Conservation (phyloP, 1,140 invertebrate species). For the Bursaphelenchus mucronatus region DNA sequence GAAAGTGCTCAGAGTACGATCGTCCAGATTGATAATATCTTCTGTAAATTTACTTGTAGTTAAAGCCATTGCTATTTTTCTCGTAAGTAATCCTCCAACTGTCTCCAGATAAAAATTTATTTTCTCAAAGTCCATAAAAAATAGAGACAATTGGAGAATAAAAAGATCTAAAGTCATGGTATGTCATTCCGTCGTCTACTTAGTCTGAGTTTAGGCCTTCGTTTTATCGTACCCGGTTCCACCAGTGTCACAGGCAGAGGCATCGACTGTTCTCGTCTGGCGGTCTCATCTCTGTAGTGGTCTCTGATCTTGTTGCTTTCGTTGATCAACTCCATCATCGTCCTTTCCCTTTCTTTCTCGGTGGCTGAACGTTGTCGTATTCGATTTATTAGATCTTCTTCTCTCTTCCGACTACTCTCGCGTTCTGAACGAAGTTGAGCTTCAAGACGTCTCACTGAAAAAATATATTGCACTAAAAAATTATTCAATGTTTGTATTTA, state of each 20-base stretch:
- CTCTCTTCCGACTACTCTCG: constrained; percentile 28
- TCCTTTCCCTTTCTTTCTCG: constrained; percentile 29
- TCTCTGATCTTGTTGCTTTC: constrained; percentile 30
- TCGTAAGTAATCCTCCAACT: no score
- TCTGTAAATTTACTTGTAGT: constrained; percentile 17
- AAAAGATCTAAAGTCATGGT: background rate
- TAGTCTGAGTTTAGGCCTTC: constrained; percentile 1
- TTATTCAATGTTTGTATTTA: background rate
- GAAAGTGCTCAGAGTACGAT: constrained; percentile 9
- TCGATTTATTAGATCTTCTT: constrained; percentile 27
- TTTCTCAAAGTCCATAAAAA: no score
- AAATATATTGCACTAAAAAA: background rate
- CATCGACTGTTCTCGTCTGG: constrained; percentile 16
- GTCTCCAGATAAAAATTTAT: no score
- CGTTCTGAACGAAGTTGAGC: constrained; percentile 29
- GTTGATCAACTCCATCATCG: constrained; percentile 37
- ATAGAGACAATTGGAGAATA: background rate
- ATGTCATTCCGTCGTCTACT: constrained; percentile 11
- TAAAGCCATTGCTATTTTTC: no score
- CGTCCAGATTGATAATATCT: constrained; percentile 20
- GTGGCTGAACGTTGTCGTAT: constrained; percentile 20
- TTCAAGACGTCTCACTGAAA: constrained; percentile 21
- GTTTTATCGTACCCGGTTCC: constrained; percentile 19
- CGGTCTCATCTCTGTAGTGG: constrained; percentile 11
- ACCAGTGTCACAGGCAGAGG: constrained; percentile 18